Evolutionary conservation across 2,888 invertebrate genomes (phyloP), one percentile per base, ranked within the genome.

Genomic region (Macrosoma leucophasiata): DNA sequence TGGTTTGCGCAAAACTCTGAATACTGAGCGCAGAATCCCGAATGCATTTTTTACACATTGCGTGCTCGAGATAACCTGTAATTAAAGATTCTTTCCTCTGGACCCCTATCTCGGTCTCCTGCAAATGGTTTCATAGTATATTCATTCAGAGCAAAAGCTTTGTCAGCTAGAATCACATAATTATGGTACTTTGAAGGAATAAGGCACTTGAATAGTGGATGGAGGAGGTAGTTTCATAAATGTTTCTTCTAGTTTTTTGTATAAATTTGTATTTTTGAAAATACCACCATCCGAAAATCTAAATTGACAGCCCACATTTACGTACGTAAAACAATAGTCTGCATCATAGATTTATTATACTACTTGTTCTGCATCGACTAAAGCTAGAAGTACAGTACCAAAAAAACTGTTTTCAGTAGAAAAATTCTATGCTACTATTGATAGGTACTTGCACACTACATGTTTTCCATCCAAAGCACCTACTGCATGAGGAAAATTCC

Each of bases 381-480:
- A 18, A 7, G 42, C 48, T 21, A 48, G 37, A 17, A 48, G 29
- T 6, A 48, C 42, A 28, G 46, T 41, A 31, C 46, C 43, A n/a
- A 14, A 23, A 20, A 39, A 36, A 33, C 23, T 24, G 25, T 29
- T 43, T 48, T 38, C 37, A 49, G 25, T 46, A 62, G 37, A 46
- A 35, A 34, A 29, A 50, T 55, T 58, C 53, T 23, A 50, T 44
- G 32, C 48, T 49, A 45, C 46, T 43, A 31, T 56, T 47, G 11
- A 46, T 35, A 14, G 64, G 62, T 21, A 49, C 32, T 46, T 60
- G 52, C 14, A 63, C 36, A 31, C 24, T 4, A 49, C 34, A 32
- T 50, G 63, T 44, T 70, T 66, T 3, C 65, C 67, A 34, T 66
- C 62, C 34, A 63, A 54, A 3, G 62, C 53, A 14, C 52, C 65